Conservation (phyloP, 2,797 vertebrate genomes). For the Benthosema pterotum region DNA sequence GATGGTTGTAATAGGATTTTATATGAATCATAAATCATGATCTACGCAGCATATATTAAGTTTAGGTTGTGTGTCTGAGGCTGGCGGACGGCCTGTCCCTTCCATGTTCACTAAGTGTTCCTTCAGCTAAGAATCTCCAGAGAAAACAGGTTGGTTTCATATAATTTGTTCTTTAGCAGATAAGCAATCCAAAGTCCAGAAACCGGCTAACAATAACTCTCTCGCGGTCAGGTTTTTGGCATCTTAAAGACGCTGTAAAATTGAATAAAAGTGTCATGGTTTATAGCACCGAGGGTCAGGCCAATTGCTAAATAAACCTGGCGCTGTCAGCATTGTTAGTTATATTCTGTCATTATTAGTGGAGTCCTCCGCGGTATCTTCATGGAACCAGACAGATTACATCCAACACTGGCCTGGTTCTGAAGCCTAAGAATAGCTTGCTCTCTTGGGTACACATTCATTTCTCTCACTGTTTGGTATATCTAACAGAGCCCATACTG, state of each 20-base stretch:
- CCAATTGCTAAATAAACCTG: conserved; percentile 32
- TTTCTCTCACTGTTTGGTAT: neutral
- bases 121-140: too few species aligned
- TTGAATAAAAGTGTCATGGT: conserved; percentile 12
- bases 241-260: conserved; percentile 7
- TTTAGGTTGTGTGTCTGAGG: too few species aligned
- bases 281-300: neutral
- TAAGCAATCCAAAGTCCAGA: too few species aligned
- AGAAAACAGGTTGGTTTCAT: too few species aligned
- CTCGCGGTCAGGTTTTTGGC: too few species aligned
- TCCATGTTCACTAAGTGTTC: too few species aligned
- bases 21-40: too few species aligned
- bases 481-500: neutral
- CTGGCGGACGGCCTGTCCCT: neutral
- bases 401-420: conserved; percentile 60
- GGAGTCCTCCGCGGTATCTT: conserved; percentile 6
- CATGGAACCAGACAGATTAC: conserved; percentile 37
- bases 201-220: too few species aligned
- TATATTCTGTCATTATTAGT: conserved; percentile 23
- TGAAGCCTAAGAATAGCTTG: conserved; percentile 68
- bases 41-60: neutral
- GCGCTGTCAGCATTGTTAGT: conserved; percentile 11
- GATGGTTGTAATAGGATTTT: too few species aligned
- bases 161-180: too few species aligned
- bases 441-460: conserved; percentile 15